Base-by-base conservation (phyloP, 2,797 vertebrate genomes). In the Manis javanica region DNA sequence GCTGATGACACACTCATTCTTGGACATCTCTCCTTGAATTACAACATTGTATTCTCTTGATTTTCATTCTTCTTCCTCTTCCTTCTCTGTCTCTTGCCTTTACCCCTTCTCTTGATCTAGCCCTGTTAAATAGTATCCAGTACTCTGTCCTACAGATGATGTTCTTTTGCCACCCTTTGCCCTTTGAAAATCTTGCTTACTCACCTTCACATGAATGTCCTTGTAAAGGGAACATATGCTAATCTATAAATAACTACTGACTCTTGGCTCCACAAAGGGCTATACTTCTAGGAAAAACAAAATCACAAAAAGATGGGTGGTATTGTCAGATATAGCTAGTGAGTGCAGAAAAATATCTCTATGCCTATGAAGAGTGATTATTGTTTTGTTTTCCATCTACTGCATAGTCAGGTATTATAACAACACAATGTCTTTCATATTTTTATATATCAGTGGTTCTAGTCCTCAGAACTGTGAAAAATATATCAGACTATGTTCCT, bases 401-500 rank as follows among this genome's bases (percentile, higher is more conserved):
- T n/a, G 42, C 21, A 57, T 6, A 87, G 46, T 68, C 51, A 87
- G 24, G 53, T 94, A n/a, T 37, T 93, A 34, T 24, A 84, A 78
- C 42, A 90, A 64, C 26, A 42, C 42, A 87, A 31, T 71, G 15
- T 49, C 19, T 34, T 79, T 26, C 61, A 84, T 46, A 19, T 46
- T 90, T 92, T 87, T 90, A 87, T 79, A 66, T 42, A 19, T 83
- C 46, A 87, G 9, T 55, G 13, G 8, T 84, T 95, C 83, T 78
- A 83, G 63, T 78, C 14, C 26, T 94, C 64, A 90, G 63, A 96
- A 96, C 31, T 83, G 11, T 72, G 42, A 86, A 86, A 91, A 91
- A 71, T 51, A 90, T 83, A 85, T 93, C 64, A 94, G 39, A 89
- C 12, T 69, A 24, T 77, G 15, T 77, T 87, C 49, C 68, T 94